Conservation (phyloP, 2,888 invertebrate species). For the Drosophila heteroneura region DNA sequence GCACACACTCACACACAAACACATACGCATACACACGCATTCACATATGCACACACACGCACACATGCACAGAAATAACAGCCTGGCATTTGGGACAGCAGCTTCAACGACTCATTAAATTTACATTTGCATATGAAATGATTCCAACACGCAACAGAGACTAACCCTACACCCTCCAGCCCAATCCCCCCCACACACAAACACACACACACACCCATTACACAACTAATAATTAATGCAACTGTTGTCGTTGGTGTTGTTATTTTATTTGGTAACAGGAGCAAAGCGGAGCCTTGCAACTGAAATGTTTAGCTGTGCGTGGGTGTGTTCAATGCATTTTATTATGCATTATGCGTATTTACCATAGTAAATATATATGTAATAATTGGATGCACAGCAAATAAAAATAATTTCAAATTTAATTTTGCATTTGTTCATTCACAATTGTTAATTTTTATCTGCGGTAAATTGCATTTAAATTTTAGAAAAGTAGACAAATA, state of each 20-base stretch:
- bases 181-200: neutral
- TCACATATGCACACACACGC: constrained; percentile 2
- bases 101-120: constrained; percentile 76
- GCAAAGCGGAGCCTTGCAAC: constrained; percentile 47
- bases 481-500: neutral
- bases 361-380: constrained; percentile 37
- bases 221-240: constrained; percentile 72
- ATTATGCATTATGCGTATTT: constrained; percentile 64
- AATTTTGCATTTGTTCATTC: neutral
- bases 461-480: neutral
- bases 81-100: constrained; percentile 30
- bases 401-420: neutral
- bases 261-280: constrained; percentile 33
- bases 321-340: constrained; percentile 38
- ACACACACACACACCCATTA: constrained; percentile 6
- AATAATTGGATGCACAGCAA: neutral
- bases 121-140: constrained; percentile 78
- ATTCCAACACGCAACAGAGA: constrained; percentile 62
- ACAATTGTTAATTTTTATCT: neutral
- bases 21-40: neutral
- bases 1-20: constrained; percentile 10
- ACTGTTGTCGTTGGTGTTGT: constrained; percentile 34
- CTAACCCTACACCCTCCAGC: neutral
- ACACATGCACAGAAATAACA: constrained; percentile 37
- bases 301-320: constrained; percentile 34